phyloP scores from a whole-genome alignment of 1,140 invertebrate species.

The Bemisia tabaci region DNA sequence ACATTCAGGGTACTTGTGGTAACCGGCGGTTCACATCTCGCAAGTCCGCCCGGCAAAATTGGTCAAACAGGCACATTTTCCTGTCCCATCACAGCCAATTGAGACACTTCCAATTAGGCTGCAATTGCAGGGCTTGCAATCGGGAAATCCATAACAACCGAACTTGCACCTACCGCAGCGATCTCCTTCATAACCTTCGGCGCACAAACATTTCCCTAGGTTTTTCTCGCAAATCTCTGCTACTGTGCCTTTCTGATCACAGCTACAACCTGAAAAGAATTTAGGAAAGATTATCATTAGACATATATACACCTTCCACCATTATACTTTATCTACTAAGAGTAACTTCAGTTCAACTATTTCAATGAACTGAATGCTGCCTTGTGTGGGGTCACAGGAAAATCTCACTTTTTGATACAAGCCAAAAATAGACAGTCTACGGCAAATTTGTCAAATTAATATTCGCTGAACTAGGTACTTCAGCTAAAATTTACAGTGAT shows the following conservation, averaged over 20 bases:
- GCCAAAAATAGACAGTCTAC: too few species aligned
- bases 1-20: constrained; percentile 87
- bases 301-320: too few species aligned
- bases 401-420: too few species aligned
- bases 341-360: too few species aligned
- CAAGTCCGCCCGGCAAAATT: constrained; percentile 88
- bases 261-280: constrained; percentile 77
- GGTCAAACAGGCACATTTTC: constrained; percentile 80
- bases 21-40: constrained; percentile 87
- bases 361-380: too few species aligned
- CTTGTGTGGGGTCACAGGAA: too few species aligned
- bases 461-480: too few species aligned
- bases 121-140: constrained; percentile 78
- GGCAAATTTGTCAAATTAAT: too few species aligned
- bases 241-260: constrained; percentile 75
- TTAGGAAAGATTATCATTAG: too few species aligned
- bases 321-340: too few species aligned
- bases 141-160: constrained; percentile 77
- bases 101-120: constrained; percentile 61
- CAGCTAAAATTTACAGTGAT: too few species aligned
- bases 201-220: constrained; percentile 77
- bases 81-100: constrained; percentile 64
- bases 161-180: constrained; percentile 81
- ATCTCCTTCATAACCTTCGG: constrained; percentile 73
- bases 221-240: constrained; percentile 74